Base-by-base conservation (phyloP, 1,140 invertebrate genomes). In the Heliconius eleuchia region DNA sequence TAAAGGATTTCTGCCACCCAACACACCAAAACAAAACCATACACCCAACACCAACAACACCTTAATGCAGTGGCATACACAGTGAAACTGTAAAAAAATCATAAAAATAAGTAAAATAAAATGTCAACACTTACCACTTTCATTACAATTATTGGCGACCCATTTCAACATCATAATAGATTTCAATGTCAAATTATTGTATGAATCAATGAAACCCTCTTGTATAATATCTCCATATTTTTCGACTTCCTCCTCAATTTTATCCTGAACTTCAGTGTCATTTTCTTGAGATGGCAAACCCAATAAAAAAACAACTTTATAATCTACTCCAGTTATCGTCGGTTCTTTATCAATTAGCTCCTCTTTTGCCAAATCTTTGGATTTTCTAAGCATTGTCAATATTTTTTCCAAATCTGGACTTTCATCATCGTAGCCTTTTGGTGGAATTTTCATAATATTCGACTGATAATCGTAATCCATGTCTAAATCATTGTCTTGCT, bases 151-250 rank as follows among this genome's bases (percentile, higher is more conserved):
- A 11, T 93, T 95, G 2, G 93, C 96, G 8, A 97, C 96, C 96
- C 97, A 98, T 89, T 98, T 98, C 66, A 99, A 92, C 91, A 98
- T 95, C 96, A 98, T 97, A 19, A 98, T 96, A 23, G 97, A 97
- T 90, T 99, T 99, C 9, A 99, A 90, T 0, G 98, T 99, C 73
- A 99, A 95, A 96, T 99, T 99, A 89, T 98, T 97, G 91, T 99
- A 99, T 1, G 97, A 97, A 91, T 99, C 98, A 16, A 97, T 88
- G 89, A 99, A 99, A 75, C 96, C 96, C 91, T 98, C 98, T 94
- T 99, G 97, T 57, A 99, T 97, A n/a, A 99, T 96, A 91, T 99
- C 98, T 39, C 96, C 96, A 84, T 96, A 96, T 39, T 93, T 92
- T 4, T 95, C 89, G 71, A 94, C 96, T 86, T 97, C 97, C 50